Conservation (phyloP, 2,113 vertebrate species). For the Galbula dea region DNA sequence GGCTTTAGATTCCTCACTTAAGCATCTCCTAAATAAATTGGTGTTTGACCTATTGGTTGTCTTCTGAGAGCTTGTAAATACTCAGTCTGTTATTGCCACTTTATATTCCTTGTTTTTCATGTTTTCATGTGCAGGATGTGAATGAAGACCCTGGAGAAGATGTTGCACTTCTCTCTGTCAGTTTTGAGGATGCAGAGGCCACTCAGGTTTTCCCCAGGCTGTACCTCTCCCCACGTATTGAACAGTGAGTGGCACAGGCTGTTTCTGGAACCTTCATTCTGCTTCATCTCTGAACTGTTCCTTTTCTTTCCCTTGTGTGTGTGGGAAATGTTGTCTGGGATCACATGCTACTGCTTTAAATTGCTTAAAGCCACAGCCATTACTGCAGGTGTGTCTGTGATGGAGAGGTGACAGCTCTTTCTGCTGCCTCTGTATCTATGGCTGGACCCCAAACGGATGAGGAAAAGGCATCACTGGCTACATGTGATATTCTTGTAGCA, state of each 20-base stretch:
- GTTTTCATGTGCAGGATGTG: slow-evolving; percentile 83
- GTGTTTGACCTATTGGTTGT: not conserved
- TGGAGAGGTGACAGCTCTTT: not conserved
- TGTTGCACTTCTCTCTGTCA: slow-evolving; percentile 92
- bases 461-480: not conserved
- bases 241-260: slow-evolving; percentile 86
- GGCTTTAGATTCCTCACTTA: not conserved
- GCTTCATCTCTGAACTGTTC: not conserved
- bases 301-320: not conserved
- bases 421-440: not conserved
- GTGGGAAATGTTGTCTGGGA: not conserved
- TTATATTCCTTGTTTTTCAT: not conserved
- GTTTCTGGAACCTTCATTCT: not conserved
- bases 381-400: not conserved
- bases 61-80: not conserved
- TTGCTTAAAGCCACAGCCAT: not conserved
- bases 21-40: not conserved
- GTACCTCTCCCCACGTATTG: slow-evolving; percentile 94
- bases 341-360: not conserved
- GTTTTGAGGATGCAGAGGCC: slow-evolving; percentile 97
- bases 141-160: slow-evolving; percentile 96
- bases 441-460: not conserved
- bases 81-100: not conserved
- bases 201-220: slow-evolving; percentile 96
- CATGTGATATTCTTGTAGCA: not conserved